Evolutionary conservation across 2,888 invertebrate genomes (phyloP), one percentile per base, ranked within the genome.

Genomic region (Dasysyrphus albostriatus): DNA sequence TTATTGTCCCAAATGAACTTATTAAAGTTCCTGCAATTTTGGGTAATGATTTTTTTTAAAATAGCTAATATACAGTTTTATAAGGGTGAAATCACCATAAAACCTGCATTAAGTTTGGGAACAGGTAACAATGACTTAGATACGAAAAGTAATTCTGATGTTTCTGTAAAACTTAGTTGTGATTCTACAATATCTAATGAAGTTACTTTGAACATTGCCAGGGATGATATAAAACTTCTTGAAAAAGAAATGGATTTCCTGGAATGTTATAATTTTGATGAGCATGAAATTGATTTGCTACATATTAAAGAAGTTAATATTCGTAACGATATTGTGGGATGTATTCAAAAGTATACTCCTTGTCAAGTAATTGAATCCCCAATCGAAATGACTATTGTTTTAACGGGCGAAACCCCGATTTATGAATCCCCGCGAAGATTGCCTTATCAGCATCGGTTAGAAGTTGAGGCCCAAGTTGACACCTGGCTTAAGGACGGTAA

Each of bases 401-500:
- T 63, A 32, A n/a, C 29, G 10, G 42, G 47, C 10, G 63, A 63
- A 32, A 63, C 47, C 8, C 44, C 47, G 29, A 47, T 63, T 6
- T 47, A 63, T 47, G 63, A 63, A 44, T n/a, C 42, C 5, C 47
- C 63, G n/a, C 29, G 63, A 29, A 44, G 44, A 32, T n/a, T 63
- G 32, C 47, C 44, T 6, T 47, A 63, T 47, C 42, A 44, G 24
- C 42, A 39, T 29, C 47, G 32, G 32, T 12, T 51, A 69, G 54
- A 51, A 37, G 37, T 91, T 0, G 88, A 90, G 10, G 51, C 76
- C 1, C 89, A 89, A 82, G 84, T 92, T n/a, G 61, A 88, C 1
- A 47, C 69, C 24, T 91, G 91, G 90, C 16, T 90, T 14, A 47
- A 88, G 5, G 84, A 90, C 7, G 90, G 89, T 6, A 89, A 91